phyloP scores from a whole-genome alignment of 1,140 invertebrate species.

The Leptopilina clavipes region DNA sequence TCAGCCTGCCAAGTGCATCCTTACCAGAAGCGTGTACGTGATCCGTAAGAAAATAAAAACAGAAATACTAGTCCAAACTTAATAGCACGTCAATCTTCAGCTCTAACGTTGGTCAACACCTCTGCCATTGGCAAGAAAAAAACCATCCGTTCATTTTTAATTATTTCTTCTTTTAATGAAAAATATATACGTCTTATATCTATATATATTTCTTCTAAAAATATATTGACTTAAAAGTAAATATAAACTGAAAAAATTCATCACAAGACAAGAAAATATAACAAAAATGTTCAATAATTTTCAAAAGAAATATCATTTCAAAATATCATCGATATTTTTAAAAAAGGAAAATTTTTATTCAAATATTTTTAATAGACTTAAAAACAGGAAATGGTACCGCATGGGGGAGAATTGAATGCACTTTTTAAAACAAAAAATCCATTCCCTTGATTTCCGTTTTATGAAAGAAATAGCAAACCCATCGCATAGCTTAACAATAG shows the following conservation, averaged over 20 bases:
- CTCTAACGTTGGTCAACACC: conserved; percentile 25
- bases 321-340: too few relatives aligned
- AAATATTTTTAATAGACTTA: too few relatives aligned
- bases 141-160: not conserved
- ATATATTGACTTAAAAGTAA: too few relatives aligned
- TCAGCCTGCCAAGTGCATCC: conserved; percentile 30
- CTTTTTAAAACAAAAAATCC: not conserved
- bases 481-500: conserved; percentile 9
- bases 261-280: too few relatives aligned
- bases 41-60: conserved; percentile 29
- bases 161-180: too few relatives aligned
- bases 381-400: too few relatives aligned
- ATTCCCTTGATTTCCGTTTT: not conserved
- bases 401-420: not conserved
- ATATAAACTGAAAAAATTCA: too few relatives aligned
- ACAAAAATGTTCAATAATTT: too few relatives aligned
- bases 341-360: too few relatives aligned
- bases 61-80: conserved; percentile 29
- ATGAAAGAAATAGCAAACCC: not conserved
- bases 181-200: too few relatives aligned
- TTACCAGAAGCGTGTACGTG: conserved; percentile 31
- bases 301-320: too few relatives aligned
- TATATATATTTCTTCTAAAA: too few relatives aligned
- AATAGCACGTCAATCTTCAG: conserved; percentile 29
- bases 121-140: not conserved